Evolutionary conservation across 2,113 vertebrate genomes (phyloP), one percentile per base, ranked within the genome.

Genomic region (Petrocephalus microphthalmus): DNA sequence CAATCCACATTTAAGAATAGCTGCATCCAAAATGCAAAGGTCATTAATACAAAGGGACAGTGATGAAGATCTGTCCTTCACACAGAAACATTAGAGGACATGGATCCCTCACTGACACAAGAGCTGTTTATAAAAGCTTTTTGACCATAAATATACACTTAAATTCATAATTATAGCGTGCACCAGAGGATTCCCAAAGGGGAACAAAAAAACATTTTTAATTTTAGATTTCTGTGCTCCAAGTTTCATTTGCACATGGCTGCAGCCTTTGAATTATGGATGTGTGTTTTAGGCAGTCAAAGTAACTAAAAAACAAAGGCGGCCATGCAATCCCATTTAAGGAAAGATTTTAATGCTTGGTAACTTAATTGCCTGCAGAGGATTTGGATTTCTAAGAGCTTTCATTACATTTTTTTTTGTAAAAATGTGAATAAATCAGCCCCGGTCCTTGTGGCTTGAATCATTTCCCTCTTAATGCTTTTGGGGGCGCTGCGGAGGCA

Each of bases 31-130:
- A 91, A 93, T 91, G 88, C 89, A 90, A 91, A 64, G 57, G 92
- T 91, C 91, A 92, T 92, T 92, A 94, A 93, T 92, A 94, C 94
- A 92, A 37, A 64, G 0, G 67, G 19, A 81, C 37, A 10, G 25
- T 87, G 15, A 87, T 22, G 4, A 86, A 22, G 8, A 45, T 37
- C 15, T 22, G 8, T 60, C 33, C 52, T 52, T 78, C 13, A 29
- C 11, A 22, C 7, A 49, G 82, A 52, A 51, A 84, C 49, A 11
- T 51, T 7, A 52, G 19, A 84, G 17, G 10, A 25, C 49, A 52
- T 52, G 22, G 33, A 42, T 78, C 33, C 33, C 15, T 78, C 33
- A 33, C 71, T 42, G 71, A 33, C 33, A 42, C 71, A 37, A 78
- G 33, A 17, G 37, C 17, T 78, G 10, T 87, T 51, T 25, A 51